Percentiles rank a stretch among this genome's conserved stretches.
phyloP scores from a whole-genome alignment of 2,113 vertebrate genomes.

The Pitta sordida region DNA sequence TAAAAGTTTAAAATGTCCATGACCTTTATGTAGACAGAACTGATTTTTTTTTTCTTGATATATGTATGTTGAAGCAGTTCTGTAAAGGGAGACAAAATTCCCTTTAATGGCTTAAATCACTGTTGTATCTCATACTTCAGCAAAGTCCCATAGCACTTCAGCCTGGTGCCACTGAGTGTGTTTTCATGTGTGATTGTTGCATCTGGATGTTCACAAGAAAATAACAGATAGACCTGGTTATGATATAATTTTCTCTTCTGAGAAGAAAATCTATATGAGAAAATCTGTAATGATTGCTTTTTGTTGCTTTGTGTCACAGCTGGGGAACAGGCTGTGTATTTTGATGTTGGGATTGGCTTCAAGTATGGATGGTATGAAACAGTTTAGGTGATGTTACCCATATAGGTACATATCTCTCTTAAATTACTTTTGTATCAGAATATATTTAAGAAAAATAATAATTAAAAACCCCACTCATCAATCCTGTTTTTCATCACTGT shows the following conservation, averaged over 20 bases:
- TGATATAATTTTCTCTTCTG: neutral
- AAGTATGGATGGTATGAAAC: neutral
- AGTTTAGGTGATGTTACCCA: neutral
- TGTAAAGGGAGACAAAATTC: neutral
- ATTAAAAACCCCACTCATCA: fast-evolving
- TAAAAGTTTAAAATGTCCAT: neutral
- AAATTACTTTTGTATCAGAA: neutral
- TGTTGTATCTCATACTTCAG: neutral
- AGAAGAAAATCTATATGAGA: neutral
- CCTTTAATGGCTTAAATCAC: neutral
- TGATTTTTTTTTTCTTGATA: neutral
- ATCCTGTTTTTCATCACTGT: neutral
- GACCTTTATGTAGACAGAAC: neutral
- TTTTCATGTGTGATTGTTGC: neutral
- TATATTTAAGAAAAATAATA: neutral
- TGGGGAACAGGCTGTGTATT: neutral
- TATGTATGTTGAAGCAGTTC: neutral
- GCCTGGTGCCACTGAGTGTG: neutral
- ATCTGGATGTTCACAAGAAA: neutral
- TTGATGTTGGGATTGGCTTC: neutral
- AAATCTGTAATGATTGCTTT: neutral
- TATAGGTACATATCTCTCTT: neutral
- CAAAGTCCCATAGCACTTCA: neutral
- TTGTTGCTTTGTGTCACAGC: neutral
- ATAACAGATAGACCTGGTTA: neutral